Conservation (phyloP, 2,113 vertebrate genomes). For the Stictonetta naevosa region DNA sequence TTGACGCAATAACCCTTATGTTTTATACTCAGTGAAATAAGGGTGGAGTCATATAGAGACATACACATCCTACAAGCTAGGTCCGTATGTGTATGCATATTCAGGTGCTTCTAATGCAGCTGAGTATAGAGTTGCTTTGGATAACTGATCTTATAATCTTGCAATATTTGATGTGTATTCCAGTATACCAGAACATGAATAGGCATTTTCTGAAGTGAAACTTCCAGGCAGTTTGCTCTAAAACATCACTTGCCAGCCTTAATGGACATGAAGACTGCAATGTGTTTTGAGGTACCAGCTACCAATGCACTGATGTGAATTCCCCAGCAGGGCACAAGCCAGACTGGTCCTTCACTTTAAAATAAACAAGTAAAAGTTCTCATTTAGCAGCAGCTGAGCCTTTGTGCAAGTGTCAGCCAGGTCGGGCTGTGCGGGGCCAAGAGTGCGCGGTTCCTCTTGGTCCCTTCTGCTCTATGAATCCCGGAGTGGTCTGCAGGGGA, state of each 20-base stretch:
- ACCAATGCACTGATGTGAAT: neutral
- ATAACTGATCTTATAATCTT: neutral
- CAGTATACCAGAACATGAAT: neutral
- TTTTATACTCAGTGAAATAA: neutral
- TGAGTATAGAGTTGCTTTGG: neutral
- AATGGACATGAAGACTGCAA: neutral
- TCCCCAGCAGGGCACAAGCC: neutral
- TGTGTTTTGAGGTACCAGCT: neutral
- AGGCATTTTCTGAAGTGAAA: neutral
- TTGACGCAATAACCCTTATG: neutral
- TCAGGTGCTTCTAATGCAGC: neutral
- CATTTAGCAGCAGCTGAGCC: neutral
- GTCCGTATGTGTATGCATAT: neutral
- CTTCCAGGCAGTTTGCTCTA: neutral
- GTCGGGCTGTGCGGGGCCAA: neutral
- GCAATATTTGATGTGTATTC: neutral
- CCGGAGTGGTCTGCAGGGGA: neutral
- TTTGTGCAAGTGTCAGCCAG: neutral
- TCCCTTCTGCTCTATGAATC: neutral
- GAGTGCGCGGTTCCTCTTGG: neutral
- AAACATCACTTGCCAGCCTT: neutral
- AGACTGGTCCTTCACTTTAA: neutral
- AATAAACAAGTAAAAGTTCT: neutral
- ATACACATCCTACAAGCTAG: neutral
- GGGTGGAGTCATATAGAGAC: fast-evolving